These are phyloP conservation scores for Leptinotarsa juncta DNA, from an alignment of 2,888 invertebrate species.

Conservation along the genomic window DNA sequence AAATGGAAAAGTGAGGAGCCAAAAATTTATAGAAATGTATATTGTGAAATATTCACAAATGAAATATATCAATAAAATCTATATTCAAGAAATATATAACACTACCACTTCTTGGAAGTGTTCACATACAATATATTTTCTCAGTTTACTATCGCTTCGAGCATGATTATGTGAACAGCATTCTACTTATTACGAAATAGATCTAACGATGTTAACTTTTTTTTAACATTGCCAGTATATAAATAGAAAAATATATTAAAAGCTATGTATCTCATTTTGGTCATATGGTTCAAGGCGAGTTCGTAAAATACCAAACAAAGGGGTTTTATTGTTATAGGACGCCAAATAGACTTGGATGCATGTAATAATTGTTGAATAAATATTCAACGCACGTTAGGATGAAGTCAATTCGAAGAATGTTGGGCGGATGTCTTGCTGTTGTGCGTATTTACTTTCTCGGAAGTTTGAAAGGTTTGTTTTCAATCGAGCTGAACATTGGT, in stretches of 20 bases:
- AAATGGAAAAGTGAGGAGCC: no score
- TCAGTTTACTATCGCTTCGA: neutral
- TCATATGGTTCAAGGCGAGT: conserved; percentile 28
- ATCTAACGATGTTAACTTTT: conserved; percentile 3
- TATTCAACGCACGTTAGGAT: conserved; percentile 21
- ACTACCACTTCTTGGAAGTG: neutral
- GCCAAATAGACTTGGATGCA: conserved; percentile 7
- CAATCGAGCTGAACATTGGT: neutral
- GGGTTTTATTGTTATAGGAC: conserved; percentile 2
- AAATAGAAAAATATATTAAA: neutral
- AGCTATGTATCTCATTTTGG: conserved; percentile 12
- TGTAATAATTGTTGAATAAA: conserved; percentile 22
- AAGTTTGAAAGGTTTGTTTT: conserved; percentile 2
- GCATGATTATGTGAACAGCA: neutral
- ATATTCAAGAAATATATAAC: no score
- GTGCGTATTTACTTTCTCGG: conserved; percentile 6
- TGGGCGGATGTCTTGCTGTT: conserved; percentile 24
- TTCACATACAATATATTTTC: neutral
- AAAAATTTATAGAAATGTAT: no score
- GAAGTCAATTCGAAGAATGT: conserved; percentile 21
- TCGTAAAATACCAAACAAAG: conserved; percentile 20
- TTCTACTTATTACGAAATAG: neutral
- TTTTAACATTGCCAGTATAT: neutral
- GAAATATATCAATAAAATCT: no score
- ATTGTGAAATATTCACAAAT: no score